Conservation (phyloP, 2,888 invertebrate species). For the Fragum whitleyi region DNA sequence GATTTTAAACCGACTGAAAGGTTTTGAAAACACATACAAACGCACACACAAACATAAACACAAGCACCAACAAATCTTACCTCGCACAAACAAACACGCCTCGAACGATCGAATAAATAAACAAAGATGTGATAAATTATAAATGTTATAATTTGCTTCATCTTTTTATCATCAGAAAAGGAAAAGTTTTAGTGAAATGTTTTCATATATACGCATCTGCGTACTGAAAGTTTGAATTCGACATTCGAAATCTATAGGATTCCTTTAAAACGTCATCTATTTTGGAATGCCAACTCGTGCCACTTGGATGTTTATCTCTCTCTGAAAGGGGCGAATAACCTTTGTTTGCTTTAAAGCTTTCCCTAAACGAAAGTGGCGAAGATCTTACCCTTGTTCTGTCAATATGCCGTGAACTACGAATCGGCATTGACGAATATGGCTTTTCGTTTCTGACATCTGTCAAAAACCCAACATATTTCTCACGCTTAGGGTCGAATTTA, state of each 20-base stretch:
- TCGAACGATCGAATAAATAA: no score
- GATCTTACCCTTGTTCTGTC: not conserved
- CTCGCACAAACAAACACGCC: no score
- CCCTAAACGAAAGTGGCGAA: not conserved
- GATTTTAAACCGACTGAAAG: no score
- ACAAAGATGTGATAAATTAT: no score
- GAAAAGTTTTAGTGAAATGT: no score
- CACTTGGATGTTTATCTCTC: not conserved
- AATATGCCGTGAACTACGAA: not conserved
- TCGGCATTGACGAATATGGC: not conserved
- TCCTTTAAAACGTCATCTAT: constrained; percentile 10
- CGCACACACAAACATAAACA: no score
- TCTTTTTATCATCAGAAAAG: no score
- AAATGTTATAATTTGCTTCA: no score
- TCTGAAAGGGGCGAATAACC: not conserved
- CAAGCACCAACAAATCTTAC: no score
- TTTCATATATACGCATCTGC: constrained; percentile 5
- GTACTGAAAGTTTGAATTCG: not conserved
- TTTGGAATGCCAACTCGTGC: constrained; percentile 2
- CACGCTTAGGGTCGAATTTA: constrained; percentile 2
- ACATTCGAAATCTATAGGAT: constrained; percentile 11
- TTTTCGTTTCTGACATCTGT: constrained; percentile 1
- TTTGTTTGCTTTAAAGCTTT: not conserved
- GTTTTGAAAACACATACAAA: no score
- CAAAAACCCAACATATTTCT: constrained; percentile 9